Base-by-base conservation (phyloP, 2,113 vertebrate species). In the Xyliphius kryptos region DNA sequence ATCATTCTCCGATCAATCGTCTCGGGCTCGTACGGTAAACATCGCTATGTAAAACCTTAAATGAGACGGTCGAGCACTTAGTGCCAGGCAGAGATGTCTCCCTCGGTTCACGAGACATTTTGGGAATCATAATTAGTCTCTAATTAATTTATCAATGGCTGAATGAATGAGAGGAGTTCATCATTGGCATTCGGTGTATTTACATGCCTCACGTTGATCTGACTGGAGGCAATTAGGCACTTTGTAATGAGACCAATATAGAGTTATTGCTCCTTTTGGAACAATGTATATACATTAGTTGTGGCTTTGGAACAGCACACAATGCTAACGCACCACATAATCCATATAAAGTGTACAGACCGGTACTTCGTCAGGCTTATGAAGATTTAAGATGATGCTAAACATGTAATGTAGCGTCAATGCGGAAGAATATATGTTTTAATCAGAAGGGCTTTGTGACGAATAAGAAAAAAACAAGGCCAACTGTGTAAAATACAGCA, bases 171-270 rank as follows among this genome's bases (percentile, higher is more conserved):
- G 46, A 26, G 36, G 22, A 68, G 37, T 63, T 60, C 64, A 58
- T 86, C 85, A 86, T 76, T 32, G 74, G 77, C 76, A 78, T 71
- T 75, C 80, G 74, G 74, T 75, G 80, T 75, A 83, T 83, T 85
- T 82, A 81, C 80, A 81, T 80, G 82, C 66, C 14, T 7, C 44
- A 79, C 12, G 63, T 80, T 40, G 14, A 82, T 86, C 79, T 77
- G 76, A 81, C 85, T 79, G 62, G 81, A 76, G 67, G 64, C 77
- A 70, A 83, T 81, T 83, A 79, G 69, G 73, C 71, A 79, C 72
- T 74, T 71, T 63, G 41, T 72, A 43, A 79, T 72, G 72, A 74
- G 82, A 76, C 49, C 60, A 51, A 64, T 68, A 21, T 13, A 68
- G 70, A 72, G 60, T 68, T 72, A 72, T 72, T 58, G 66, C 70